Conservation (phyloP, 2,113 vertebrate species). For the Hylia prasina region DNA sequence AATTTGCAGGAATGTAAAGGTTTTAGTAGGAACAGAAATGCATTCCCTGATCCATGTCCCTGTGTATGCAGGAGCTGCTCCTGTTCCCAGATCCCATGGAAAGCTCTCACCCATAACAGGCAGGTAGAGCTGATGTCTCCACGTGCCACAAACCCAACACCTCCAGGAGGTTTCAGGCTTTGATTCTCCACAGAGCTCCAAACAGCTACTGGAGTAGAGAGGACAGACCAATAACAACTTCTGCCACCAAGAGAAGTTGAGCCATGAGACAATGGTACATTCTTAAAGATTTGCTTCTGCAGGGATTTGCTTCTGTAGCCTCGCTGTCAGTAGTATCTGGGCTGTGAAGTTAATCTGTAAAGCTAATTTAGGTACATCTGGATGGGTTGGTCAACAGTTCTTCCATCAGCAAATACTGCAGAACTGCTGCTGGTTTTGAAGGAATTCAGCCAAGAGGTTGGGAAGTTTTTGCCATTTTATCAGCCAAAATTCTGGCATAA, state of each 20-base stretch:
- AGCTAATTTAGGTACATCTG: neutral
- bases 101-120: neutral
- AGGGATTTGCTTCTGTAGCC: neutral
- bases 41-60: rapidly evolving
- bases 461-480: neutral
- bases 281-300: neutral
- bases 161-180: neutral
- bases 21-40: neutral
- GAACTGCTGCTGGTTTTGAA: neutral
- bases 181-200: neutral
- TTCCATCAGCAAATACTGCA: neutral
- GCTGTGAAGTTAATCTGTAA: neutral
- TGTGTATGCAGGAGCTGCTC: neutral
- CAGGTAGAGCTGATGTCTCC: rapidly evolving
- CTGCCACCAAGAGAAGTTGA: neutral
- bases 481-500: neutral
- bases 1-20: neutral
- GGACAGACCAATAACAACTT: neutral
- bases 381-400: neutral
- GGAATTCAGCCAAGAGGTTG: neutral
- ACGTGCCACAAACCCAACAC: rapidly evolving
- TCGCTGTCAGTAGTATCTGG: neutral
- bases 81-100: neutral
- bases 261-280: neutral
- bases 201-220: neutral